Conservation (phyloP, 2,888 invertebrate genomes). For the Lasius platythorax region DNA sequence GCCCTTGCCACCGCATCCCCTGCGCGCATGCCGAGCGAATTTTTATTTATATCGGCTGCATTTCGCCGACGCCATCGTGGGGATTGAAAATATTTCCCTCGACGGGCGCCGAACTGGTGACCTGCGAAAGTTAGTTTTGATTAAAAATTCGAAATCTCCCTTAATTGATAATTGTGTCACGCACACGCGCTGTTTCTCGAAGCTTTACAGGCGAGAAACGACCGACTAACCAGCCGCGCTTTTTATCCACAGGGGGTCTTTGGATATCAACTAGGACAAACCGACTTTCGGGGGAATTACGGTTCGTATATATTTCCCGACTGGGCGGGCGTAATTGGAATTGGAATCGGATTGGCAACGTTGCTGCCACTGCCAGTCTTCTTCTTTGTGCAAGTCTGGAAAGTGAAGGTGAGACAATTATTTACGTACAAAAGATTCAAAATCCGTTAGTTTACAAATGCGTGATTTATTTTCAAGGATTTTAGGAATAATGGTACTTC, state of each 20-base stretch:
- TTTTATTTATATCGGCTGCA: conserved; percentile 51
- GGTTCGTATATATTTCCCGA: conserved; percentile 90
- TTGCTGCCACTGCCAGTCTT: conserved; percentile 90
- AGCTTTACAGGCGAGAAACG: neutral
- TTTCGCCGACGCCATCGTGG: conserved; percentile 21
- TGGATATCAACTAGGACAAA: conserved; percentile 89
- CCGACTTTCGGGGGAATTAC: conserved; percentile 89
- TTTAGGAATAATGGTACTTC: neutral
- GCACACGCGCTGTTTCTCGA: conserved; percentile 6
- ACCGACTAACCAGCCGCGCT: conserved; percentile 19
- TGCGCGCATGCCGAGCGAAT: conserved; percentile 28
- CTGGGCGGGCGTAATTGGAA: conserved; percentile 91
- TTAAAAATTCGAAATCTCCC: conserved; percentile 69
- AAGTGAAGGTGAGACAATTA: conserved; percentile 84
- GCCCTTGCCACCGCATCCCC: neutral
- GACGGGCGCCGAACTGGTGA: conserved; percentile 23
- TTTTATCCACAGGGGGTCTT: conserved; percentile 89
- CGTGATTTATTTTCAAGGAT: neutral
- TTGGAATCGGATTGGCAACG: conserved; percentile 91
- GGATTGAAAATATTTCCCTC: conserved; percentile 44
- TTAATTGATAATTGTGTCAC: conserved; percentile 63
- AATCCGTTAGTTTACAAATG: neutral
- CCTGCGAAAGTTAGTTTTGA: conserved; percentile 45
- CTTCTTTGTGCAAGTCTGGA: conserved; percentile 86
- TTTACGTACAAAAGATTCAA: neutral